Evolutionary conservation across 1,140 invertebrate species (phyloP), one percentile per base, ranked within the genome.

Genomic region (Drosophila chauvacae): DNA sequence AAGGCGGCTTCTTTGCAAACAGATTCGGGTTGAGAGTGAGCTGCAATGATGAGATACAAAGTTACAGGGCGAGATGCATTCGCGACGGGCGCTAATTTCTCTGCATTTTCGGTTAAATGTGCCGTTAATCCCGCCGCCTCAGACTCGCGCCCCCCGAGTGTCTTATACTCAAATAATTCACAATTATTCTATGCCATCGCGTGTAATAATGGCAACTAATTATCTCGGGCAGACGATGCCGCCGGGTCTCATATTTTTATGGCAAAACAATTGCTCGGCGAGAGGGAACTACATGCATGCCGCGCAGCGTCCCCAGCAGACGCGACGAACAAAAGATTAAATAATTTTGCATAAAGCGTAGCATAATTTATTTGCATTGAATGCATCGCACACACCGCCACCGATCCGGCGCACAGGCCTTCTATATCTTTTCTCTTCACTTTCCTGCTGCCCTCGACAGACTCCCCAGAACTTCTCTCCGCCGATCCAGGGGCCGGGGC

Each of bases 341-440:
- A 90, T 90, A 91, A 90, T 90, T 87, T 91, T 90, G 86, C 86
- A 90, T 90, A 91, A 90, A 83, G 86, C 86, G 86, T 90, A 91
- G 75, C 86, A 90, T 90, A 90, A 90, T 90, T 90, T 90, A 90
- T 90, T 90, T 87, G 82, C 86, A 83, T 87, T 90, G 86, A 91
- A 90, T 90, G 86, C 86, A 90, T 90, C 66, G 83, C 77, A 88
- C 83, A 87, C 84, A 68, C 84, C 83, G 82, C 76, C 82, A 87
- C 82, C 83, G 82, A 86, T 80, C 83, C 82, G 82, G 80, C 75
- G 77, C 80, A 80, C 73, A 57, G 55, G 33, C 41, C 50, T 45
- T 48, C 56, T 30, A 48, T 44, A 39, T 53, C 30, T 55, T 23
- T n/a, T 20, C 3, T 1, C 13, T 26, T 18, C 11, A 16, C 11